phyloP scores from a whole-genome alignment of 2,888 invertebrate species.

The Phortica okadai region DNA sequence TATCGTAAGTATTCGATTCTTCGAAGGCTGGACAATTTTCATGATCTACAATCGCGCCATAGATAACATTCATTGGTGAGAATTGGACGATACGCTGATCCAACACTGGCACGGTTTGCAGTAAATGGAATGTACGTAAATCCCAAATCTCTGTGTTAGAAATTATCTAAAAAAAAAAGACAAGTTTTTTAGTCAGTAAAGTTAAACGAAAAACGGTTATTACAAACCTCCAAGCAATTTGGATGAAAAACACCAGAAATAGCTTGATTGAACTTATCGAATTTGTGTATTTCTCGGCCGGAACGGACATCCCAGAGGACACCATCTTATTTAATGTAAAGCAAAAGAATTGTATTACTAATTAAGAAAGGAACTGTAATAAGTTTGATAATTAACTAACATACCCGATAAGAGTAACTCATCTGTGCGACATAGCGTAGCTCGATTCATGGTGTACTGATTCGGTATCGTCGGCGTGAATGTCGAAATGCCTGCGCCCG shows the following conservation, averaged over 20 bases:
- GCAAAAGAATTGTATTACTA: not conserved
- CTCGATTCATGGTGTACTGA: conserved; percentile 94
- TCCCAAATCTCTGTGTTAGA: conserved; percentile 99
- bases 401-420: conserved; percentile 91
- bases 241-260: conserved; percentile 98
- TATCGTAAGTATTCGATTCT: conserved; percentile 86
- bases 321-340: conserved; percentile 81
- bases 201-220: not conserved
- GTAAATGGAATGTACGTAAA: conserved; percentile 92
- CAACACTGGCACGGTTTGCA: conserved; percentile 94
- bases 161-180: conserved; percentile 81
- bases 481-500: conserved; percentile 84
- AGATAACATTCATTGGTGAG: conserved; percentile 90
- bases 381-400: conserved; percentile 15
- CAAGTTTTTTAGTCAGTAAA: conserved; percentile 23
- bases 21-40: conserved; percentile 79
- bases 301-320: conserved; percentile 95
- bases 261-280: conserved; percentile 97
- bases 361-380: not conserved
- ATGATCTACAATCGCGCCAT: conserved; percentile 86
- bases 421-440: conserved; percentile 95
- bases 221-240: conserved; percentile 89
- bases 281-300: conserved; percentile 94
- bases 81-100: conserved; percentile 92
- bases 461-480: conserved; percentile 91